A percentile compares a stretch with the other conserved stretches of the same genome.
Evolutionary conservation across 2,888 invertebrate species (phyloP).

Genomic region (Drosophila gaucha): DNA sequence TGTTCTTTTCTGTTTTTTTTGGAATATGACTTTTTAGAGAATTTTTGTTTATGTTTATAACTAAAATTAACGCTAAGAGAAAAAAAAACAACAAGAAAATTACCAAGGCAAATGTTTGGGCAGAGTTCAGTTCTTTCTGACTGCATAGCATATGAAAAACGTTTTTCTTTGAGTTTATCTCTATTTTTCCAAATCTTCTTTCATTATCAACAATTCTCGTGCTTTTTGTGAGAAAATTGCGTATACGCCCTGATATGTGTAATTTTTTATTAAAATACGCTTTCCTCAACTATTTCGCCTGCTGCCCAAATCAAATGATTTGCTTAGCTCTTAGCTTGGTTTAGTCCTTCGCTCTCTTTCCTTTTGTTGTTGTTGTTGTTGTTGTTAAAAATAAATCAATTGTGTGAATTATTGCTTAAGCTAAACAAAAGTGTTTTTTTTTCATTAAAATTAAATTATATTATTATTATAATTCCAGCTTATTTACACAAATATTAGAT

Average conservation of each 20-base stretch:
- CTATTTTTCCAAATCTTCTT: slow-evolving; percentile 3
- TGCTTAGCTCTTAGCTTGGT: slow-evolving; percentile 44
- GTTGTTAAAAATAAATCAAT: no score
- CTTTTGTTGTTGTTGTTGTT: slow-evolving; percentile 42
- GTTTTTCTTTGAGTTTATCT: no score
- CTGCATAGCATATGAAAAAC: no score
- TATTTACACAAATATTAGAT: slow-evolving; percentile 21
- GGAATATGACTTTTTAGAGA: slow-evolving; percentile 77
- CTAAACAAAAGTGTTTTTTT: background rate
- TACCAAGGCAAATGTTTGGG: slow-evolving; percentile 24
- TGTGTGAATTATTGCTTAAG: background rate
- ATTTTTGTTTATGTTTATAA: slow-evolving; percentile 53
- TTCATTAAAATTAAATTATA: slow-evolving; percentile 21
- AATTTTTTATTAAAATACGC: slow-evolving; percentile 18
- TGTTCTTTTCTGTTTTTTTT: slow-evolving; percentile 47
- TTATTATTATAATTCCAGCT: background rate
- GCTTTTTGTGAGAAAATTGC: slow-evolving; percentile 30
- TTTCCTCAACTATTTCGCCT: no score
- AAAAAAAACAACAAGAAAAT: slow-evolving; percentile 54
- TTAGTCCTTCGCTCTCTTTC: slow-evolving; percentile 83
- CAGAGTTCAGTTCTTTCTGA: background rate
- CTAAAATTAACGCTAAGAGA: slow-evolving; percentile 43
- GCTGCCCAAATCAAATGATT: slow-evolving; percentile 18
- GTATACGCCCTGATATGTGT: slow-evolving; percentile 77
- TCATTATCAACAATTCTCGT: background rate